Base-by-base conservation (phyloP, 2,113 vertebrate genomes). In the Catharus bicknelli region DNA sequence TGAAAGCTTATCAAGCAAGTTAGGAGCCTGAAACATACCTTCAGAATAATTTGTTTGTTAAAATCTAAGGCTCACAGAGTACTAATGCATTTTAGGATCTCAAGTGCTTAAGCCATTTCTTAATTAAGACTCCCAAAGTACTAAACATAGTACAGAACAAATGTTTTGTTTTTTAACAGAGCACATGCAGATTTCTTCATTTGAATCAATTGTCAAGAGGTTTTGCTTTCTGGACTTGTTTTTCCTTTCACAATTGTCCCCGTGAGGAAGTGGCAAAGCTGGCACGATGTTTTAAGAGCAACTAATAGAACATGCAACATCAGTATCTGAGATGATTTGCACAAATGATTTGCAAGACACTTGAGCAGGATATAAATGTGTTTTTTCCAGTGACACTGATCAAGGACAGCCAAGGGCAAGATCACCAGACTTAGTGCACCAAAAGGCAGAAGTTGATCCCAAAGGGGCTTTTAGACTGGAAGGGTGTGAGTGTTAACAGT, bases 291-390 rank as follows among this genome's bases (percentile, higher is more conserved):
- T 58, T 58, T 30, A 53, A 61, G 25, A 59, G 25, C 55, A 47
- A 10, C n/a, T 23, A 32, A 21, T 5, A 78, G 42, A 66, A 77
- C 15, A 12, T 5, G 29, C 18, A 40, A 3, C 11, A 13, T 9
- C 18, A 16, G 27, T 30, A 16, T 20, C 27, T 34, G 43, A 78
- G 34, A 29, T 5, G 19, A 29, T 54, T 38, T 38, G 34, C 11
- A 54, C 11, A 27, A 48, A 22, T 9, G 4, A 18, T 47, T 48
- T 34, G 26, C n/a, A 48, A 23, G 69, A 48, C n/a, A 21, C 11
- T 20, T 3, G 4, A 36, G 50, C 4, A 30, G 15, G 48, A 59
- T 20, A 18, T 16, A 1, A 9, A 1, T 3, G 5, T 7, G 5
- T 22, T 36, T 70, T 70, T 59, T 86, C 53, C 66, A 50, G 11